A percentile compares a stretch with the other conserved stretches of the same genome.
These are phyloP conservation scores for Colistium nudipinnis DNA, from an alignment of 2,113 vertebrate species.

Conservation along the genomic window DNA sequence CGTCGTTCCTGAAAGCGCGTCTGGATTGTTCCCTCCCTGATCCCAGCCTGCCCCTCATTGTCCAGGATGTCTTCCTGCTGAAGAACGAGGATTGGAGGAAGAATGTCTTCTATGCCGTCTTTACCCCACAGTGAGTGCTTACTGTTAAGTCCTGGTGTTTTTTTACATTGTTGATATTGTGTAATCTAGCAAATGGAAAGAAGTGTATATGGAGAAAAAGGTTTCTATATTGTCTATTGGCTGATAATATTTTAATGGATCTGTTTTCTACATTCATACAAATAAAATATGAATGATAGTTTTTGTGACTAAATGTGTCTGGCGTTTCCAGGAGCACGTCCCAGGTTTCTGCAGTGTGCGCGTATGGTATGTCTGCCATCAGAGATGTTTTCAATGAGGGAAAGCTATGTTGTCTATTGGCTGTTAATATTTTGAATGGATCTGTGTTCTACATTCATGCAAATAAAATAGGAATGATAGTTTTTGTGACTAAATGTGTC, in stretches of 20 bases:
- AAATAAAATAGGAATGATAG: too few relatives aligned
- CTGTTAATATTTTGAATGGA: too few relatives aligned
- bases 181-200: slow-evolving; percentile 3
- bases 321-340: slow-evolving; percentile 68
- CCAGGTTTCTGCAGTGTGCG: slow-evolving; percentile 78
- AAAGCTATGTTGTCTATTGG: too few relatives aligned
- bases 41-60: slow-evolving; percentile 79
- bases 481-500: slow-evolving; percentile 1
- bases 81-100: slow-evolving; percentile 76
- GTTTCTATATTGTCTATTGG: too few relatives aligned
- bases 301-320: slow-evolving; percentile 1
- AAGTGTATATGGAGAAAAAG: not conserved
- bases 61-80: slow-evolving; percentile 85
- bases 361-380: slow-evolving; percentile 67
- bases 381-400: slow-evolving; percentile 79
- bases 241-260: too few relatives aligned
- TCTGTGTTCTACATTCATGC: too few relatives aligned
- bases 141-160: not conserved
- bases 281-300: too few relatives aligned
- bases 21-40: slow-evolving; percentile 80
- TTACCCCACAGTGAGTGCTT: slow-evolving; percentile 78
- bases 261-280: too few relatives aligned
- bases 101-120: slow-evolving; percentile 82
- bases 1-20: slow-evolving; percentile 82
- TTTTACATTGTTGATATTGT: not conserved